Conservation (phyloP, 2,113 vertebrate species). For the Ptilorrhoa leucosticta region DNA sequence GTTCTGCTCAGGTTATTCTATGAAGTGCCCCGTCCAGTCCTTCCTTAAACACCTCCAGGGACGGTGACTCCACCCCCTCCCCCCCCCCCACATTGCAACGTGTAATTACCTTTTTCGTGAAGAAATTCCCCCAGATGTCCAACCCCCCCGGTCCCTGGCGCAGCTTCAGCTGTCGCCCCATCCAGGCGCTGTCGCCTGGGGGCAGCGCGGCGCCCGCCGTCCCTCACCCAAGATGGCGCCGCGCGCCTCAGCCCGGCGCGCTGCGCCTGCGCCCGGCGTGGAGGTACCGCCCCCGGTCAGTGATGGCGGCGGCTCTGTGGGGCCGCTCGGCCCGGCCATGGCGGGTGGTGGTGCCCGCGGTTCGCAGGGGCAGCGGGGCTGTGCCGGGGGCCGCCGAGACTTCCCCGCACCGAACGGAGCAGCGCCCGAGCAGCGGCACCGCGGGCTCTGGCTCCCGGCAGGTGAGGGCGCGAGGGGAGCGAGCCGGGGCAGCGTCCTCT, state of each 20-base stretch:
- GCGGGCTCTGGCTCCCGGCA: background rate
- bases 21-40: background rate
- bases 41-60: background rate
- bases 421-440: background rate
- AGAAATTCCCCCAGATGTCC: fast-evolving
- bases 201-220: background rate
- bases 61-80: background rate
- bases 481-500: background rate
- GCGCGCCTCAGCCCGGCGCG: background rate
- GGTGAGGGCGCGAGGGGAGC: background rate
- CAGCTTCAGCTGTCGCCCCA: fast-evolving
- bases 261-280: background rate
- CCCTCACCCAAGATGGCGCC: background rate
- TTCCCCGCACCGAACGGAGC: background rate
- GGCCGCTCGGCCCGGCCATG: background rate
- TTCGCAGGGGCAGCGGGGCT: background rate
- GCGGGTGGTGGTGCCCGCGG: background rate
- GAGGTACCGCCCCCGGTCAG: fast-evolving
- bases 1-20: background rate
- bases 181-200: fast-evolving
- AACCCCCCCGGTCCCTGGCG: fast-evolving
- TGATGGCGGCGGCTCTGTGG: background rate
- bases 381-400: background rate
- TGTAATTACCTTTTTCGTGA: background rate
- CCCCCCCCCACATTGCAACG: background rate